Evolutionary conservation across 1,140 invertebrate genomes (phyloP), one percentile per base, ranked within the genome.

Genomic region (Ditylenchus dipsaci): DNA sequence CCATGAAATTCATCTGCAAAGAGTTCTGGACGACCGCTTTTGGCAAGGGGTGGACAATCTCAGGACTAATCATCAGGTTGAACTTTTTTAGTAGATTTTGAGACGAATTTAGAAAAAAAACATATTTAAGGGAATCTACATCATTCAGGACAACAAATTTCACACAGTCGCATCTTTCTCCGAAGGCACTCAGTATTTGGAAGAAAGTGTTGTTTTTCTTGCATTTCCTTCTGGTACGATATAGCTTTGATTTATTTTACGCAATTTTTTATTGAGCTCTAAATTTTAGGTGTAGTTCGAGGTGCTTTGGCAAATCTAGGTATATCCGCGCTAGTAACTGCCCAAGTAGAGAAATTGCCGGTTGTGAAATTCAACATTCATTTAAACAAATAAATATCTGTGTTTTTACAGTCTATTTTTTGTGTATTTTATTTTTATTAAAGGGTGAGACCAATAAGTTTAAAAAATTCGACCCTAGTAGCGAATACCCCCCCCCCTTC

Each of bases 21-120:
- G 95, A 98, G 82, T 95, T 97, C 80, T 98, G 95, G 95, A 90
- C 89, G 26, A 89, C 90, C 30, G 88, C 97, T 23, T 97, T 95
- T 83, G 95, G 95, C 78, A 98, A 97, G 84, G 94, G 97, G 92
- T 97, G 66, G 95, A 98, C 83, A 97, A 97, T 85, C 85, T 98
- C n/a, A 86, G 94, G 75, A 98, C 95, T 17, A 98, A 98, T 85
- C 93, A 98, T 85, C 92, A 96, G 84, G 85, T 82, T 68, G 19
- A 17, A 65, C 19, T 38, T 38, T 38, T 38, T 38, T 38, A 38
- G 3, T 11, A 38, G 11, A 38, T 5, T 38, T 38, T 38, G 11
- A 38, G 23, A 23, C 38, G 9, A 13, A 9, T 65, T 65, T 13
- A n/a, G 23, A 58, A 27, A 33, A 15, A 49, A 15, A 53, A 49